Percentiles rank a stretch among this genome's conserved stretches.
Conservation (phyloP, 2,888 invertebrate genomes). For the Artemia sinica region DNA sequence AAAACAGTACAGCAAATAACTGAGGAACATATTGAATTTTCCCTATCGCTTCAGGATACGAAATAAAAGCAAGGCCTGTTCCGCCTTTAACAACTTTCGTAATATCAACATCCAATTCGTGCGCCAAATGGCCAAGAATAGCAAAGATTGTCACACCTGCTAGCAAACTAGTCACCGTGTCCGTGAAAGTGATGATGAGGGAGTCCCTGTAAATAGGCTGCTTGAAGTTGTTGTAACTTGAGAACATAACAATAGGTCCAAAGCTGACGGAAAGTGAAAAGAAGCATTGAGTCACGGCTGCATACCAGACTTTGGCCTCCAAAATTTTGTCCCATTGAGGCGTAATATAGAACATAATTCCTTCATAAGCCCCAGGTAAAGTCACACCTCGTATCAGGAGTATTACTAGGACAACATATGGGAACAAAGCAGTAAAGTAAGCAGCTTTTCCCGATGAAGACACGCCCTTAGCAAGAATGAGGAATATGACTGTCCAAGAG, state of each 20-base stretch:
- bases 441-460: conserved; percentile 33
- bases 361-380: conserved; percentile 40
- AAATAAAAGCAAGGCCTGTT: conserved; percentile 61
- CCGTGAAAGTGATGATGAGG: conserved; percentile 21
- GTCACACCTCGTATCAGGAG: conserved; percentile 49
- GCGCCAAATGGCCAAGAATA: conserved; percentile 59
- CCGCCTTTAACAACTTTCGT: conserved; percentile 52
- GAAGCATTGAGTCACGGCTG: conserved; percentile 29
- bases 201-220: conserved; percentile 20
- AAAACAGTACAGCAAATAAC: conserved; percentile 43
- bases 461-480: conserved; percentile 44
- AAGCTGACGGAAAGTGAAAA: conserved; percentile 22
- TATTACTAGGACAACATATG: conserved; percentile 56
- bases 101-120: conserved; percentile 40
- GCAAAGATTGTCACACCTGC: conserved; percentile 38
- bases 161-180: conserved; percentile 21
- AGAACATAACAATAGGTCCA: conserved; percentile 25
- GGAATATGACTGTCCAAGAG: conserved; percentile 50
- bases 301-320: too few relatives aligned
- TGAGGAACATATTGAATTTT: conserved; percentile 55
- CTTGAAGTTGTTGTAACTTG: conserved; percentile 21
- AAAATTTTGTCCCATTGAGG: too few relatives aligned
- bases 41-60: conserved; percentile 64
- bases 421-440: conserved; percentile 49
- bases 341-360: too few relatives aligned